Evolutionary conservation across 2,113 vertebrate species (phyloP), one percentile per base, ranked within the genome.

Genomic region (Apteryx mantelli): DNA sequence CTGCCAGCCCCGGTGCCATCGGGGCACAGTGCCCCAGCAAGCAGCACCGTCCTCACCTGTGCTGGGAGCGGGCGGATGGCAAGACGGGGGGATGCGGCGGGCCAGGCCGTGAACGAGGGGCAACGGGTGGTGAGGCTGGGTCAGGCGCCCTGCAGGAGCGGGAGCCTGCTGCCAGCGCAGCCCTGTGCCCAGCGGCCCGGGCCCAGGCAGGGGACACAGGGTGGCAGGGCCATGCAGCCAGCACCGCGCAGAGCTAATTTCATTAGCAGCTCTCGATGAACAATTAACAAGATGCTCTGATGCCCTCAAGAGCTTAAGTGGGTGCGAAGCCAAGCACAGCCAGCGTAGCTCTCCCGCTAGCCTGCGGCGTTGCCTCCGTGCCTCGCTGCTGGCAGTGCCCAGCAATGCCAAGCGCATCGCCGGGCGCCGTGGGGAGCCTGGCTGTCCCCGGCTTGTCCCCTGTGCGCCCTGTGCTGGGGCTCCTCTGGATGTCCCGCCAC

Each of bases 231-330:
- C 36, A 7, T 68, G 93, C 38, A 74, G 88, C 75, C 78, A 92
- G 91, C 12, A 2, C 94, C 32, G 17, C 13, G 4, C 96, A 96
- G 93, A 84, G 80, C 95, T 98, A 97, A 98, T 98, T 98, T 98
- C 96, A 97, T 98, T 97, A 98, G 97, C 63, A 34, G 96, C 96
- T 97, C 97, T 92, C 95, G 95, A 96, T 94, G 95, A 98, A 96
- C 97, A 98, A 98, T 98, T 98, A 98, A 97, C 96, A 97, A 97
- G 97, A 95, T 95, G 96, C 95, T 97, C 97, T 83, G 96, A 97
- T 74, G 88, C 97, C 93, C 98, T 95, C 82, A 77, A 97, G 96
- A 97, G 81, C 89, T 95, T 95, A 94, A 91, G 91, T 3, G 61
- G 48, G 95, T 91, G 89, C n/a, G 48, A 97, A 97, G 82, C 66